Evolutionary conservation across 2,797 vertebrate species (phyloP).

Genomic region (Morus bassanus): DNA sequence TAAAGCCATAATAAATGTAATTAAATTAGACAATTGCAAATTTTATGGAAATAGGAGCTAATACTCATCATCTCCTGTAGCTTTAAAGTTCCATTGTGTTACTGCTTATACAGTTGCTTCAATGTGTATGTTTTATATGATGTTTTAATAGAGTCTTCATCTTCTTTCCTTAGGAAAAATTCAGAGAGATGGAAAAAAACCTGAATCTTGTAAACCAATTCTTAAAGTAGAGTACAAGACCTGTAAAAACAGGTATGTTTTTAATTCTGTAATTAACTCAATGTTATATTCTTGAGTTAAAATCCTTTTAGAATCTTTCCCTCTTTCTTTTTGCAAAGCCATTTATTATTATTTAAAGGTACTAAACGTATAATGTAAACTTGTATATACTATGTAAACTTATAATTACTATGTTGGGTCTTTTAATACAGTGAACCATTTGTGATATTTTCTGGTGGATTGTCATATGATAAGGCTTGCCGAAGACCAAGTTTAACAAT

Average conservation of each 20-base stretch:
- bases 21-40: neutral
- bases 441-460: conserved; percentile 93
- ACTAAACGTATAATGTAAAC: neutral
- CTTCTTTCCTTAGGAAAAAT: conserved; percentile 84
- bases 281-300: neutral
- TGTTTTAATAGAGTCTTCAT: conserved; percentile 33
- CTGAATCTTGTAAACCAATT: conserved; percentile 96
- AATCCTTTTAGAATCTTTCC: neutral
- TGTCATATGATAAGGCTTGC: conserved; percentile 94
- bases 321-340: neutral
- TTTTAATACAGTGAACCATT: conserved; percentile 87
- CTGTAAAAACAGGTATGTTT: conserved; percentile 86
- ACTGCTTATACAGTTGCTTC: neutral
- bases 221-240: conserved; percentile 98
- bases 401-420: neutral
- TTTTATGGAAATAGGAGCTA: neutral
- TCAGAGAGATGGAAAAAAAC: conserved; percentile 92
- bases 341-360: neutral
- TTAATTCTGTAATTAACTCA: neutral
- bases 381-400: neutral
- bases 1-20: neutral
- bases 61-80: neutral
- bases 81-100: neutral
- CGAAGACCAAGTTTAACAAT: conserved; percentile 95
- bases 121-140: neutral